These are phyloP conservation scores for Belonocnema kinseyi DNA, from an alignment of 1,140 invertebrate species.

Conservation along the genomic window DNA sequence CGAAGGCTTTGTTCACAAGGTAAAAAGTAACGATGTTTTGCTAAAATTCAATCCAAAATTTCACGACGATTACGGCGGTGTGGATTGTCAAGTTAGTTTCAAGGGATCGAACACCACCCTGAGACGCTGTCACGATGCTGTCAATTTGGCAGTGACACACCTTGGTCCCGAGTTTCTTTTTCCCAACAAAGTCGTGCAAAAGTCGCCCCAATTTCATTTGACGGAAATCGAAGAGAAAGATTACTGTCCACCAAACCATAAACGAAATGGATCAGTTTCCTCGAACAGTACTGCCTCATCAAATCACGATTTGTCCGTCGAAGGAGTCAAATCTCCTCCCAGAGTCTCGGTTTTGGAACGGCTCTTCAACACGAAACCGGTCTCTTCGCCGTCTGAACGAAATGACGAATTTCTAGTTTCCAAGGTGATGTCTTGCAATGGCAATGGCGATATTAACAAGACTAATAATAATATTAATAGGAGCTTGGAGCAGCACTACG, in stretches of 20 bases:
- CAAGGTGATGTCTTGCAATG: neutral
- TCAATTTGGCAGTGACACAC: constrained; percentile 76
- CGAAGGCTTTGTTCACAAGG: constrained; percentile 88
- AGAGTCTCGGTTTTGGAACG: constrained; percentile 51
- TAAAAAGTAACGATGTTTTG: constrained; percentile 80
- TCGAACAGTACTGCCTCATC: constrained; percentile 42
- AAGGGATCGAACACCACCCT: constrained; percentile 77
- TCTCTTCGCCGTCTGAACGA: neutral
- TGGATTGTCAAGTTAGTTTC: constrained; percentile 81
- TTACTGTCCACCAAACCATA: constrained; percentile 21
- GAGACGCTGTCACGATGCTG: constrained; percentile 81
- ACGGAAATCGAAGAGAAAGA: constrained; percentile 50
- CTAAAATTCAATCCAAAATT: constrained; percentile 86
- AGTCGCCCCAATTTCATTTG: constrained; percentile 63
- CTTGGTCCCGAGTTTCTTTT: constrained; percentile 82
- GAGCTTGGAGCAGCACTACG: constrained; percentile 52
- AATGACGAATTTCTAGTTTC: neutral
- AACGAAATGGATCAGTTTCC: constrained; percentile 46
- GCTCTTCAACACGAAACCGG: constrained; percentile 48
- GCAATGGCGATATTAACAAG: constrained; percentile 5
- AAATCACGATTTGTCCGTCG: constrained; percentile 31
- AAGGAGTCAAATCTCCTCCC: constrained; percentile 36
- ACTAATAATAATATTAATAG: constrained; percentile 28
- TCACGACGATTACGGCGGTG: constrained; percentile 81
- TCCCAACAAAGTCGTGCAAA: constrained; percentile 74